Conservation (phyloP, 2,797 vertebrate species). For the Salarias fasciatus region DNA sequence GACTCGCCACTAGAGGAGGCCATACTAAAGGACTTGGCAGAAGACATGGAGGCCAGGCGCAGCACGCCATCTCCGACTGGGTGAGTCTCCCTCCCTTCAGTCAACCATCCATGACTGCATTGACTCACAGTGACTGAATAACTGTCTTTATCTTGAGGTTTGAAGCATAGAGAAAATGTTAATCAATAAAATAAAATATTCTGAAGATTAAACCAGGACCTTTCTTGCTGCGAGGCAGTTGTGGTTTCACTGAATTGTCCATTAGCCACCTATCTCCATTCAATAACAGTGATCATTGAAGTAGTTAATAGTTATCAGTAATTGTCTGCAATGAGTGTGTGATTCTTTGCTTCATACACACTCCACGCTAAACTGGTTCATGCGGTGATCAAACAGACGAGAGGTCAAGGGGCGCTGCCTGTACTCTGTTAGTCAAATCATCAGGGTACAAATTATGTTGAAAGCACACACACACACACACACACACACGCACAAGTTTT, state of each 20-base stretch:
- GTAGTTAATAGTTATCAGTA: too few relatives aligned
- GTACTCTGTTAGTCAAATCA: slow-evolving; percentile 69
- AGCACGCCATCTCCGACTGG: not conserved
- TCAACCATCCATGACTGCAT: not conserved
- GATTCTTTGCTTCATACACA: slow-evolving; percentile 4
- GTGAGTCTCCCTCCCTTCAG: slow-evolving; percentile 30
- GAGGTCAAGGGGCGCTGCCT: slow-evolving; percentile 67
- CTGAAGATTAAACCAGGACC: too few relatives aligned
- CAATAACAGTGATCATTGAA: too few relatives aligned
- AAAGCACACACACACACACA: slow-evolving; percentile 31
- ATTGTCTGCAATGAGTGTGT: too few relatives aligned
- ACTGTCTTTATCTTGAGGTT: too few relatives aligned
- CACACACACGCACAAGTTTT: slow-evolving; percentile 31
- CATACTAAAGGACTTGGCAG: slow-evolving; percentile 48
- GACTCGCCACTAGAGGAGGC: slow-evolving; percentile 71
- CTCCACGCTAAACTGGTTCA: slow-evolving; percentile 50
- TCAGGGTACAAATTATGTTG: slow-evolving; percentile 60
- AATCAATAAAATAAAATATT: too few relatives aligned
- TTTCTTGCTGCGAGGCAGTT: too few relatives aligned
- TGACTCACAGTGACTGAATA: not conserved
- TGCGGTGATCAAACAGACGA: slow-evolving; percentile 62
- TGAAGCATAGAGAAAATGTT: too few relatives aligned
- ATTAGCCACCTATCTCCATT: too few relatives aligned
- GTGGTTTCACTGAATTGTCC: too few relatives aligned
- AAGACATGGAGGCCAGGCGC: slow-evolving; percentile 25